A percentile compares a stretch with the other conserved stretches of the same genome.
Conservation (phyloP, 2,113 vertebrate genomes). For the Argyrosomus japonicus region DNA sequence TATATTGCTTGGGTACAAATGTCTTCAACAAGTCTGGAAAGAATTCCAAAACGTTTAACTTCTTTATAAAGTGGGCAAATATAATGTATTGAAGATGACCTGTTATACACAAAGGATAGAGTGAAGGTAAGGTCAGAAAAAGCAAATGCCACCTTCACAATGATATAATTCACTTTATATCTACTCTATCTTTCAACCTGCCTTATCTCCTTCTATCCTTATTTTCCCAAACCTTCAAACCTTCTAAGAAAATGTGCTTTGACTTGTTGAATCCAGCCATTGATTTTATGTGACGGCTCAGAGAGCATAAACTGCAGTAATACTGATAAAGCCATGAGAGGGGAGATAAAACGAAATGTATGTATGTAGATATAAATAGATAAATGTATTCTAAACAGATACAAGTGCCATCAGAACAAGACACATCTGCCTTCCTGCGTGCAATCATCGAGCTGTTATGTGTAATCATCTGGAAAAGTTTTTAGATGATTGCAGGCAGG, state of each 20-base stretch:
- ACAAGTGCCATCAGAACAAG: conserved; percentile 8
- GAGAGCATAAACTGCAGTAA: not conserved
- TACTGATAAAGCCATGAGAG: not conserved
- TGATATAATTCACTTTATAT: not conserved
- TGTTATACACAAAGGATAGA: not conserved
- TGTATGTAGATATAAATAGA: conserved; percentile 17
- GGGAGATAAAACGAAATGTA: not conserved
- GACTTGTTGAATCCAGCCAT: conserved; percentile 6
- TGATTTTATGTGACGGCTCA: not conserved
- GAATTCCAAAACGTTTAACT: not conserved
- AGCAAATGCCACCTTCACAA: conserved; percentile 9
- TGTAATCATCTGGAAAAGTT: conserved; percentile 47
- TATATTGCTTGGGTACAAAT: conserved; percentile 11
- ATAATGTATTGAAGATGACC: not conserved
- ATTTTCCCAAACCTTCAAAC: not conserved
- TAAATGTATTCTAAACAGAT: conserved; percentile 18
- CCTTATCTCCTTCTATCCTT: not conserved
- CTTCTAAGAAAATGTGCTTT: not conserved
- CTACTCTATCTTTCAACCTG: not conserved
- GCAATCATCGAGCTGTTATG: conserved; percentile 39
- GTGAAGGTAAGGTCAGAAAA: not conserved
- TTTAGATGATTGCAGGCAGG: conserved; percentile 29
- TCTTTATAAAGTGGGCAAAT: not conserved
- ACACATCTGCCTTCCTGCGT: conserved; percentile 16
- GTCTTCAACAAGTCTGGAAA: not conserved